phyloP scores from a whole-genome alignment of 2,888 invertebrate genomes.

The Ctenicera cuprea region DNA sequence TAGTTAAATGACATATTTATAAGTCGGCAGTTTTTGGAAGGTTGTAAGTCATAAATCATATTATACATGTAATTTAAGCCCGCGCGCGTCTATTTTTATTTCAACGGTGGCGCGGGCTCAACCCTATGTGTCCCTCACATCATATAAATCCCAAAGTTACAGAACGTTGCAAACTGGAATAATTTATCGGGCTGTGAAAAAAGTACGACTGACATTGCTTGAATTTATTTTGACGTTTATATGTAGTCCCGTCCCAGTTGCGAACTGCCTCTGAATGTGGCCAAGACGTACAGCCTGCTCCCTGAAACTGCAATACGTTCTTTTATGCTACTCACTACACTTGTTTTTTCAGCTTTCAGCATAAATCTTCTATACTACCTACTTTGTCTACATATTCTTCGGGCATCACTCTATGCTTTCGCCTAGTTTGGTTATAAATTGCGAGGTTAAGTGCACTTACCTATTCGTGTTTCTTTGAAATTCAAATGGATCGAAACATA shows the following conservation, averaged over 20 bases:
- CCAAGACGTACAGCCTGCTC: conserved; percentile 39
- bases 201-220: conserved; percentile 56
- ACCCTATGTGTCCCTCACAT: conserved; percentile 25
- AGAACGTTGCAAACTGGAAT: conserved; percentile 56
- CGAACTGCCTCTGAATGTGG: conserved; percentile 38
- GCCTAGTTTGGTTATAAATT: conserved; percentile 35
- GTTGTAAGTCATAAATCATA: conserved; percentile 39
- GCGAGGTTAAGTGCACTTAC: conserved; percentile 27
- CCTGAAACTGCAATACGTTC: conserved; percentile 37
- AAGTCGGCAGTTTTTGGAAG: conserved; percentile 23
- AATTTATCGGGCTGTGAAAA: conserved; percentile 58
- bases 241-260: conserved; percentile 46
- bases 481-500: conserved; percentile 30
- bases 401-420: conserved; percentile 24
- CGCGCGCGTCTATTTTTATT: conserved; percentile 37
- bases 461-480: conserved; percentile 24
- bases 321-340: conserved; percentile 39
- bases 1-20: conserved; percentile 20
- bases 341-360: conserved; percentile 42
- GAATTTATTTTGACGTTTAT: conserved; percentile 57
- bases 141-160: conserved; percentile 54
- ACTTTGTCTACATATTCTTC: conserved; percentile 40
- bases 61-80: conserved; percentile 38
- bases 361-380: conserved; percentile 42
- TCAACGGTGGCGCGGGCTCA: conserved; percentile 25